Percentiles rank a stretch among this genome's conserved stretches.
Conservation (phyloP, 2,888 invertebrate genomes). For the Amiota mariae region DNA sequence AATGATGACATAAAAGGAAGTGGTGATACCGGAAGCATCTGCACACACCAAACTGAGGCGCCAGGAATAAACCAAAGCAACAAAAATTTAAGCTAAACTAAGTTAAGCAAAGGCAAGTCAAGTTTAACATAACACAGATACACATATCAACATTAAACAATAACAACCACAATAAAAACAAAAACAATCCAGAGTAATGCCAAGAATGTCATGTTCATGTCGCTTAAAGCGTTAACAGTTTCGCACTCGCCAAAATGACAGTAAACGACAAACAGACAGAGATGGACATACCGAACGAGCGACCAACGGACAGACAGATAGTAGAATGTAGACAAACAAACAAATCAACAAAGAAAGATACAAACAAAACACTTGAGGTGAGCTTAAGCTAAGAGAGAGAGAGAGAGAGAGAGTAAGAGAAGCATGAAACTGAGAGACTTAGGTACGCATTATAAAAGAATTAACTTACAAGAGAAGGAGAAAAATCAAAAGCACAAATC, state of each 20-base stretch:
- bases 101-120: slow-evolving; percentile 11
- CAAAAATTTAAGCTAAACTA: background rate
- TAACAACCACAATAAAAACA: no score
- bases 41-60: slow-evolving; percentile 34
- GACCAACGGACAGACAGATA: no score
- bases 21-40: slow-evolving; percentile 64
- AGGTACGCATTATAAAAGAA: no score
- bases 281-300: background rate
- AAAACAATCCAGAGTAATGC: background rate
- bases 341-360: no score
- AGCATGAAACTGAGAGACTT: no score
- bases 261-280: background rate
- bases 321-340: no score
- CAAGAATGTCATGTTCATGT: slow-evolving; percentile 19
- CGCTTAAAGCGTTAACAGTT: slow-evolving; percentile 28
- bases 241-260: slow-evolving; percentile 7
- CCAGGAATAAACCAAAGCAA: slow-evolving; percentile 36
- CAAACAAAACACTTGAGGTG: no score
- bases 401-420: background rate
- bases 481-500: background rate
- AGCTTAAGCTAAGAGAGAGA: background rate
- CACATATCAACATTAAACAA: no score
- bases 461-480: no score
- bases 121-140: no score
- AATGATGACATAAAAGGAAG: slow-evolving; percentile 58